Base-by-base conservation (phyloP, 53 echinoderm and acorn worm species). In the Astropecten irregularis region DNA sequence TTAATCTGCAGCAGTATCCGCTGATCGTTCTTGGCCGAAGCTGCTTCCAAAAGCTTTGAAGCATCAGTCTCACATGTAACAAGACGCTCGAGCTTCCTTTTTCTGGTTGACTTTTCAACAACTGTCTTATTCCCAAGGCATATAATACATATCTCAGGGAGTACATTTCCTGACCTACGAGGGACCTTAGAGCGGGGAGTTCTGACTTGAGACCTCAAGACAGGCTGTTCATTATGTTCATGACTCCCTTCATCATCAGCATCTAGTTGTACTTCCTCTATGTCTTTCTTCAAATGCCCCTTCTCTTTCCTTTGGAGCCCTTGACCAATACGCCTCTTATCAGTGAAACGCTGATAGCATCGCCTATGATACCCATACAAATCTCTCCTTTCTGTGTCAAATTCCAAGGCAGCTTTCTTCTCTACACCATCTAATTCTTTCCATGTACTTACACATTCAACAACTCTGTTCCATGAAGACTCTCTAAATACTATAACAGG, bases 31-130 rank as follows among this genome's bases (percentile, higher is more conserved):
- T 74, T 74, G 21, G 27, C 36, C 11, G 20, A n/a, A 1, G 76
- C 76, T 31, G 76, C 76, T 34, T 74, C 37, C 55, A 54, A 74
- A n/a, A 74, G 57, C 26, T 52, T 54, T 54, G 53, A 37, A 1
- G 33, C 74, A 74, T 74, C 49, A 11, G 74, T 74, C 38, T 74
- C 74, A 53, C 74, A 74, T 51, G 74, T 54, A 1, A 74, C 76
- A 9, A 74, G 76, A 35, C 28, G 37, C 58, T 74, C 76, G 55
- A 38, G 58, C 21, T 23, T 55, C 25, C 76, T 69, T 36, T 48
- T 69, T 2, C 29, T 68, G 20, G 68, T 44, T 2, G 42, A 20
- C 19, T 33, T 50, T 3, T 54, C 74, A 14, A 36, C 36, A 25
- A 54, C 14, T 9, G 21, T 52, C 35, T 32, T 73, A 35, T 53